Conservation (phyloP, 2,888 invertebrate genomes). For the Apodemia zela region DNA sequence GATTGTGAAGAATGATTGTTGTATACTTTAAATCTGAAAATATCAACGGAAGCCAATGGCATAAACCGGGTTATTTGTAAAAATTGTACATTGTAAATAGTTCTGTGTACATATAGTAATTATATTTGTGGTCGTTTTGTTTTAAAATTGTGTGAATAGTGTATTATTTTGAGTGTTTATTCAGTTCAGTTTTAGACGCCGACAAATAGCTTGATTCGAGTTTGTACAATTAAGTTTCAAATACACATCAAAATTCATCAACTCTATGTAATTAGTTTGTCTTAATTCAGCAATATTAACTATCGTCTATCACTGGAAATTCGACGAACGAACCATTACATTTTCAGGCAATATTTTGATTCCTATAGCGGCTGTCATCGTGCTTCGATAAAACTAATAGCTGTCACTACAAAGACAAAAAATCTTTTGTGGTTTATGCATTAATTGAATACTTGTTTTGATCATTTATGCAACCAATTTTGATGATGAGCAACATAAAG, state of each 20-base stretch:
- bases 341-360: slow-evolving; percentile 78
- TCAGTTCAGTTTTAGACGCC: slow-evolving; percentile 83
- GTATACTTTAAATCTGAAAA: slow-evolving; percentile 80
- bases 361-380: slow-evolving; percentile 73
- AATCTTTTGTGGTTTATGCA: slow-evolving; percentile 52
- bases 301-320: slow-evolving; percentile 79
- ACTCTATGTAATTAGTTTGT: slow-evolving; percentile 40
- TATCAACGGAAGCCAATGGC: slow-evolving; percentile 85
- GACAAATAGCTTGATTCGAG: slow-evolving; percentile 68
- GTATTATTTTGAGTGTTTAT: slow-evolving; percentile 81
- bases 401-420: slow-evolving; percentile 71
- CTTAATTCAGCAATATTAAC: slow-evolving; percentile 44
- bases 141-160: slow-evolving; percentile 82
- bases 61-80: slow-evolving; percentile 82
- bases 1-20: slow-evolving; percentile 76
- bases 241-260: slow-evolving; percentile 48
- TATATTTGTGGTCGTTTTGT: slow-evolving; percentile 84
- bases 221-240: slow-evolving; percentile 70
- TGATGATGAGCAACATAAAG: slow-evolving; percentile 57
- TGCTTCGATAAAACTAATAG: slow-evolving; percentile 57
- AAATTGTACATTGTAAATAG: slow-evolving; percentile 87
- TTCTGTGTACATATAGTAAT: slow-evolving; percentile 86
- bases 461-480: slow-evolving; percentile 24
- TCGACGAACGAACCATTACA: slow-evolving; percentile 76
- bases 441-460: slow-evolving; percentile 43